Percentiles rank a stretch among this genome's conserved stretches.
Evolutionary conservation across 2,797 vertebrate genomes (phyloP).

Genomic region (Carcharodon carcharias): DNA sequence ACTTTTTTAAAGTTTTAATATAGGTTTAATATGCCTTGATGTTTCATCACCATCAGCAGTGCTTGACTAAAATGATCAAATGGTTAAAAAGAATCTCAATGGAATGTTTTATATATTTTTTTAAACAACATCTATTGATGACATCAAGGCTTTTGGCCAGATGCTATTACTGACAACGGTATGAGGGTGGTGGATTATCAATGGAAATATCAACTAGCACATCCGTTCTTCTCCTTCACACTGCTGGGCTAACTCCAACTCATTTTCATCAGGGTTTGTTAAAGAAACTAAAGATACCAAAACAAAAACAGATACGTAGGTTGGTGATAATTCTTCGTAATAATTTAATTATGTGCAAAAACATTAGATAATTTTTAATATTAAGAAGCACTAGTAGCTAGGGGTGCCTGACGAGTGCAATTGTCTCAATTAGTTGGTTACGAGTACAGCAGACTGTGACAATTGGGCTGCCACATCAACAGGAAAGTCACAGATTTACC

Average conservation of each 20-base stretch:
- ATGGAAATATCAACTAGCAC: not conserved
- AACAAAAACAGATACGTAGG: not conserved
- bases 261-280: not conserved
- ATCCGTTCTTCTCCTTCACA: not conserved
- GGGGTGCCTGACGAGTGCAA: not conserved
- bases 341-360: not conserved
- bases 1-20: not conserved
- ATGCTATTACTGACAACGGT: not conserved
- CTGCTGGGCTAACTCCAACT: not conserved
- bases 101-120: not conserved
- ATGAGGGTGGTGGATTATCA: not conserved
- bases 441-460: not conserved
- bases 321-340: not conserved
- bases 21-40: not conserved
- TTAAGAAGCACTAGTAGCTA: not conserved
- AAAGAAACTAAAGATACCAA: not conserved
- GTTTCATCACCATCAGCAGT: not conserved
- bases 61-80: not conserved
- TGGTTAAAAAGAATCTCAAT: not conserved
- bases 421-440: not conserved
- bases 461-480: no score
- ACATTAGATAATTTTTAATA: not conserved
- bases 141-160: no score
- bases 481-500: not conserved
- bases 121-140: not conserved